phyloP scores from a whole-genome alignment of 2,888 invertebrate genomes.

The Conchocele bisecta region DNA sequence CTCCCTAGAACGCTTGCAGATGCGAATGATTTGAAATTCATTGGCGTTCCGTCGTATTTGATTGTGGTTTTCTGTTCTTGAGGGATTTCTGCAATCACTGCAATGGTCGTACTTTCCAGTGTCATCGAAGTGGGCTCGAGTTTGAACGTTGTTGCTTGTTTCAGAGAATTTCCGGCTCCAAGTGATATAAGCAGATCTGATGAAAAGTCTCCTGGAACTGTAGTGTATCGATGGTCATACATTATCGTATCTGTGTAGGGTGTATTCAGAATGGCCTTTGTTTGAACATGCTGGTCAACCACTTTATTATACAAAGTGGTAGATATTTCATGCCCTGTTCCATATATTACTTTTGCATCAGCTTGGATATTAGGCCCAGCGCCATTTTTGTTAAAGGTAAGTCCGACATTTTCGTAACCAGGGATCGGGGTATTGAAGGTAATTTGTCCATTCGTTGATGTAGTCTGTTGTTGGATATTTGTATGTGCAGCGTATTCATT shows the following conservation, averaged over 20 bases:
- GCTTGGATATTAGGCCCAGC: constrained; percentile 6
- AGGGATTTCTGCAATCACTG: constrained; percentile 21
- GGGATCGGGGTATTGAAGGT: constrained; percentile 21
- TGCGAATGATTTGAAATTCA: constrained; percentile 24
- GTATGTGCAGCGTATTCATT: constrained; percentile 2
- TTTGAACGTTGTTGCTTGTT: constrained; percentile 18
- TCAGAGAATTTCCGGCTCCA: constrained; percentile 16
- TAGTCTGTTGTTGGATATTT: background rate
- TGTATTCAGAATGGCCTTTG: constrained; percentile 31
- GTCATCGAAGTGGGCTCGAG: background rate
- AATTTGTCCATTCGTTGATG: constrained; percentile 13
- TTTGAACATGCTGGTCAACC: constrained; percentile 12
- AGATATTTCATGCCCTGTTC: constrained; percentile 24
- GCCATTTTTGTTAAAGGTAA: constrained; percentile 12
- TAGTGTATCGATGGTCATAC: constrained; percentile 26
- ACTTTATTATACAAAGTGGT: constrained; percentile 30
- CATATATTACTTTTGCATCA: constrained; percentile 15
- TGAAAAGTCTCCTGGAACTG: constrained; percentile 20
- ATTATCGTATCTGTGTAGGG: constrained; percentile 44
- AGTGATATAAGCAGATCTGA: constrained; percentile 7
- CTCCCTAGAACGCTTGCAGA: constrained; percentile 29
- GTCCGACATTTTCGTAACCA: constrained; percentile 31
- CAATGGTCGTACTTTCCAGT: constrained; percentile 25
- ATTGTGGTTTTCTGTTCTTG: constrained; percentile 32
- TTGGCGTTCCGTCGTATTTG: constrained; percentile 13